Base-by-base conservation (phyloP, 2,797 vertebrate species). In the Sebastes nivosus region DNA sequence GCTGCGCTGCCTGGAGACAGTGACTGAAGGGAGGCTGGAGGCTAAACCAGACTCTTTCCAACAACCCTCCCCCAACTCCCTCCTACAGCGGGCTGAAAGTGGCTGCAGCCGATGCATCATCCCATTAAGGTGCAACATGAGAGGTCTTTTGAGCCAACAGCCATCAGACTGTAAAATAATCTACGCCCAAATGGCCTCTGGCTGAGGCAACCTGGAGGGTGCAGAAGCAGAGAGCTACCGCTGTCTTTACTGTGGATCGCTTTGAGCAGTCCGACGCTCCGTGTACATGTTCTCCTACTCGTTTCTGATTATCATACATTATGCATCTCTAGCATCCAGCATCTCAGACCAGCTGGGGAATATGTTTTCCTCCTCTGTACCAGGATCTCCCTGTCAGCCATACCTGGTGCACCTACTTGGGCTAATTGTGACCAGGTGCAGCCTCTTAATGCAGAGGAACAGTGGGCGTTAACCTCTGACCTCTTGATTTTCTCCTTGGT, bases 51-150 rank as follows among this genome's bases (percentile, higher is more conserved):
- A 67, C 38, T 68, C 46, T 67, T 66, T 79, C 18, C 9, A 81
- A 84, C 79, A 87, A 75, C 72, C 63, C 67, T 74, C 67, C 32
- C 25, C 38, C 38, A 42, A 14, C 14, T 6, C 50, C 25, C 52
- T 46, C 50, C 77, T 63, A n/a, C 77, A 61, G 55, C 42, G 54
- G 74, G 54, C 74, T 74, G 59, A 82, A 66, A 85, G 64, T 46
- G 68, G 52, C 77, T 76, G 24, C 59, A 81, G 80, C 65, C 3
- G 10, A 82, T 72, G 81, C 29, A 86, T 86, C 81, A 71, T 83
- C 77, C 77, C 71, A 86, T 89, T 90, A 87, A 82, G 46, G 71
- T 82, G 84, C 77, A 82, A 83, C 83, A 83, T 30, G 57, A 81
- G 60, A 83, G 71, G 79, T 82, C 78, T 80, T 88, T 87, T 78